Evolutionary conservation across 2,888 invertebrate species (phyloP).

Genomic region (Monopis laevigella): DNA sequence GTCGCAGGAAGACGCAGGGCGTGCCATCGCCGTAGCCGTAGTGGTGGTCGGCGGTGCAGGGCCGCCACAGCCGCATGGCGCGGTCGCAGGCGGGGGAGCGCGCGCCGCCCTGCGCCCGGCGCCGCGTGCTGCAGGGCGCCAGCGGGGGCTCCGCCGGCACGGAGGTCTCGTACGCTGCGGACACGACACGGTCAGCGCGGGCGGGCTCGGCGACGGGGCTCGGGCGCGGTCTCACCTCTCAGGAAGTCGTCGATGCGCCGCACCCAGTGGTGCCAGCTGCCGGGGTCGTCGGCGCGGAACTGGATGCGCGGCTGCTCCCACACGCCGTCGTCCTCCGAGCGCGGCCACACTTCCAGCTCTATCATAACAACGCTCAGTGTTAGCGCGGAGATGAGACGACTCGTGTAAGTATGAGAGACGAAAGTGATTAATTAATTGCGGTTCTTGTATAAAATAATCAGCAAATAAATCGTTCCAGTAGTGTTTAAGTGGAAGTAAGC

Average conservation of each 20-base stretch:
- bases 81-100: conserved; percentile 42
- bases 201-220: not conserved
- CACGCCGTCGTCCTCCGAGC: conserved; percentile 34
- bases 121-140: conserved; percentile 44
- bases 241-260: conserved; percentile 49
- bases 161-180: conserved; percentile 45
- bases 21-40: conserved; percentile 77
- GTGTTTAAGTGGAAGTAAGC: no score
- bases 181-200: not conserved
- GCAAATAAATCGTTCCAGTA: no score
- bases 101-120: conserved; percentile 34
- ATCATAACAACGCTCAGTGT: no score
- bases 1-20: conserved; percentile 81
- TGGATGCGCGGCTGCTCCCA: conserved; percentile 51
- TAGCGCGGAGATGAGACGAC: no score
- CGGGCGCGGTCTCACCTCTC: conserved; percentile 31
- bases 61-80: conserved; percentile 43
- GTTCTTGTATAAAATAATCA: no score
- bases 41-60: conserved; percentile 73
- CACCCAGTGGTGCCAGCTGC: conserved; percentile 56
- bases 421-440: no score
- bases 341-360: conserved; percentile 57
- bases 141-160: conserved; percentile 50
- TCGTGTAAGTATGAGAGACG: no score
- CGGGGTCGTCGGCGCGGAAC: conserved; percentile 42